Evolutionary conservation across 2,113 vertebrate species (phyloP).

Genomic region (Ariopsis seemanni): DNA sequence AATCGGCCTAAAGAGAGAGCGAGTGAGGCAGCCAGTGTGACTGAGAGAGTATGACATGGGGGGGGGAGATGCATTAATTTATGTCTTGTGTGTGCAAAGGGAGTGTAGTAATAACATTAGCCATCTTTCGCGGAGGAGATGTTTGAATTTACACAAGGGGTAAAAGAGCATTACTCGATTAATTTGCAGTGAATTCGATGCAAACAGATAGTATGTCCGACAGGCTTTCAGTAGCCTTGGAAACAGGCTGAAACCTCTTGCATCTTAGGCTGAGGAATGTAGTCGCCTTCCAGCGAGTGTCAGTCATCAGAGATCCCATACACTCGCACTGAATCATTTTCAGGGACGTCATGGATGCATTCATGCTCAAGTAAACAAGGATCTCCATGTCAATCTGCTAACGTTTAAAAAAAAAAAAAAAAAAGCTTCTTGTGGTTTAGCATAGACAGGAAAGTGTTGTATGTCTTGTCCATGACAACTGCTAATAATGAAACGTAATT

Average conservation of each 20-base stretch:
- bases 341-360: background rate
- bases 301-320: conserved; percentile 61
- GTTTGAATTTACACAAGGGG: conserved; percentile 71
- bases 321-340: conserved; percentile 60
- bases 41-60: conserved; percentile 35
- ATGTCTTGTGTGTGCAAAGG: conserved; percentile 64
- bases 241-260: conserved; percentile 71
- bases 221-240: conserved; percentile 80
- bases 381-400: background rate
- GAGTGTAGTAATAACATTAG: conserved; percentile 76
- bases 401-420: background rate
- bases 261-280: conserved; percentile 61
- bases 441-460: background rate
- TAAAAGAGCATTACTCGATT: conserved; percentile 57
- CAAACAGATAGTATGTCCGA: conserved; percentile 75
- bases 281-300: conserved; percentile 57
- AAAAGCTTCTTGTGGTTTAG: background rate
- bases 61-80: conserved; percentile 58
- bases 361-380: conserved; percentile 16
- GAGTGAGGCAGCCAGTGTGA: conserved; percentile 20
- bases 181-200: conserved; percentile 73
- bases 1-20: conserved; percentile 67
- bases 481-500: background rate
- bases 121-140: conserved; percentile 62
- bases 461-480: background rate